Evolutionary conservation across 1,140 invertebrate species (phyloP), one percentile per base, ranked within the genome.

Genomic region (Drosophila lowei): DNA sequence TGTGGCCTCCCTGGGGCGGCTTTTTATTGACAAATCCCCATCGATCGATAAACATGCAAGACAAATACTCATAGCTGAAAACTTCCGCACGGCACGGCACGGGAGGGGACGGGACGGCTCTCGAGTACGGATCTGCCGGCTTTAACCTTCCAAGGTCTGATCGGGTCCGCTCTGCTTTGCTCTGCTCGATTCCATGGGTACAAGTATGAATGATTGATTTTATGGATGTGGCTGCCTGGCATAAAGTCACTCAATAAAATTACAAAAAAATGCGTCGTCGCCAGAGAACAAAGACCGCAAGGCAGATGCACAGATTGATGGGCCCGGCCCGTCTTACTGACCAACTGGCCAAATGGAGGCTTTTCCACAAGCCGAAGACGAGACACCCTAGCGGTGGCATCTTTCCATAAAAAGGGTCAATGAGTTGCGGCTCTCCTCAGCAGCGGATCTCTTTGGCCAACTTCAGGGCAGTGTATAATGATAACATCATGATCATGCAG

Each of bases 161-260:
- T 41, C 52, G 75, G 62, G 72, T 77, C 75, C 56, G 56, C 67
- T 55, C 56, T 50, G 55, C 71, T 79, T 53, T 50, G 55, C 71
- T 79, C 57, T 59, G 58, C 28, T 48, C 38, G 49, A 38, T 49
- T 54, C 34, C 63, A 59, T 18, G 53, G 77, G 67, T 55, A 58
- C 62, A 64, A 84, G 67, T 55, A 58, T 65, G 67, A 84, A 84
- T 84, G 79, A 85, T 85, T 86, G 81, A 84, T 84, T 84, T 84
- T 84, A 86, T 84, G 77, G 85, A 86, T 84, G 80, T 84, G 79
- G 62, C 50, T 65, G 81, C 77, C 73, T 85, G 80, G 81, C 81
- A 85, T 85, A 86, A 85, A 85, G 80, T 85, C 80, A 85, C 80
- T 85, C 80, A 86, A 85, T 85, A 85, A 85, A 85, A 85, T 85